Base-by-base conservation (phyloP, 2,797 vertebrate species). In the Sebastes minor region DNA sequence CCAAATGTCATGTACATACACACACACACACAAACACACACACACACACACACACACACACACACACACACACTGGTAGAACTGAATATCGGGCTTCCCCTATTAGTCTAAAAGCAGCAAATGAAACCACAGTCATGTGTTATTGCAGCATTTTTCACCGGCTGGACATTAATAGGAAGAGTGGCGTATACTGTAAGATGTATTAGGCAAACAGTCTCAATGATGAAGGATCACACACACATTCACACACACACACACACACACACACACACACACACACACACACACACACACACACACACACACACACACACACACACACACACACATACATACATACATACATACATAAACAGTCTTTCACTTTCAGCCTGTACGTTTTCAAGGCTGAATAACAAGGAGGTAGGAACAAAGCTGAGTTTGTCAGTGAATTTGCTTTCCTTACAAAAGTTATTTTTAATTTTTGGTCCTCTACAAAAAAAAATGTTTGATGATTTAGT, bases 131-230 rank as follows among this genome's bases (percentile, higher is more conserved):
- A 85, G 81, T 90, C 80, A 89, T 93, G 90, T 89, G 91, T 92
- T 90, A 92, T 93, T 92, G 88, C 85, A 68, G 63, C 0, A 89
- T 91, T 90, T 90, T 82, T 85, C 84, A 92, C 35, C 69, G 87
- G 73, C 89, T 77, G 76, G 90, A 91, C 77, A 90, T 94, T 88
- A 94, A 91, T 86, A 93, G 84, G 30, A 38, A 88, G 86, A 88
- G 71, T 23, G 80, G 57, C 66, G 57, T 14, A 14, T 14, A 22
- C 35, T 46, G 20, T 83, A 80, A 89, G 93, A 93, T 94, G 85
- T 94, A 93, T 94, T 92, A 91, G 35, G 79, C 76, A 93, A 95
- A 93, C 80, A 89, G 89, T 90, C 76, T 91, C 88, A 83, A 89
- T 88, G 94, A 90, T 85, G 87, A 90, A 52, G 35, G 78, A 89